A percentile compares a stretch with the other conserved stretches of the same genome.
Evolutionary conservation across 2,888 invertebrate species (phyloP).

Genomic region (Amphimallon solstitiale): DNA sequence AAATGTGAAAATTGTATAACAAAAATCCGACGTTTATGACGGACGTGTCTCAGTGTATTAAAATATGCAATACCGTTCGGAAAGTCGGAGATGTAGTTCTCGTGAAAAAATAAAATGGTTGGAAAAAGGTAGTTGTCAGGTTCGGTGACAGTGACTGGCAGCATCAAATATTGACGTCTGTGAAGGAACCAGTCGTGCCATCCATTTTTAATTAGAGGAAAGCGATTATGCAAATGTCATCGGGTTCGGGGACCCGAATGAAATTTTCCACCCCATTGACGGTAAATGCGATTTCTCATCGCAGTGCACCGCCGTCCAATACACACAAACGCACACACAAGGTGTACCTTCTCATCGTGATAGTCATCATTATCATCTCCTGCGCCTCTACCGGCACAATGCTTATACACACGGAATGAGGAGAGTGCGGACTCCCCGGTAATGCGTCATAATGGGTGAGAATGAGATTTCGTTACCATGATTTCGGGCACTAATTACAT

Average conservation of each 20-base stretch:
- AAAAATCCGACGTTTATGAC: neutral
- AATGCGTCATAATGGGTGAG: constrained; percentile 43
- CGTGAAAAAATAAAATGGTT: constrained; percentile 44
- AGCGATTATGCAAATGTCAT: constrained; percentile 61
- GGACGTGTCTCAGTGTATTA: constrained; percentile 20
- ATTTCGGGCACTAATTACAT: constrained; percentile 43
- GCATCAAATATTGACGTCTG: constrained; percentile 54
- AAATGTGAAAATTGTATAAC: constrained; percentile 4
- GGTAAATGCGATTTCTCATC: constrained; percentile 56
- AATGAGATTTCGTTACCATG: constrained; percentile 43
- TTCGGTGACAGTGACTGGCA: constrained; percentile 47
- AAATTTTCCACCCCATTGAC: constrained; percentile 62
- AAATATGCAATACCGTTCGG: constrained; percentile 40
- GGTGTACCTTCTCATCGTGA: constrained; percentile 22
- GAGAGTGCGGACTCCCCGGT: constrained; percentile 29
- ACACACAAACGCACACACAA: constrained; percentile 11
- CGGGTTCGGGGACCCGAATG: constrained; percentile 58
- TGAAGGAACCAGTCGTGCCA: constrained; percentile 57
- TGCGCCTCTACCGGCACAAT: constrained; percentile 13
- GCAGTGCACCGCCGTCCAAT: constrained; percentile 10
- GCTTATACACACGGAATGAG: constrained; percentile 13
- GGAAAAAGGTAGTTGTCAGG: constrained; percentile 44
- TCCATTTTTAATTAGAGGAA: constrained; percentile 61
- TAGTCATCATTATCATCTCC: constrained; percentile 24
- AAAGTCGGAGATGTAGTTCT: constrained; percentile 16